Conservation (phyloP, 2,888 invertebrate species). For the Spodoptera exigua region DNA sequence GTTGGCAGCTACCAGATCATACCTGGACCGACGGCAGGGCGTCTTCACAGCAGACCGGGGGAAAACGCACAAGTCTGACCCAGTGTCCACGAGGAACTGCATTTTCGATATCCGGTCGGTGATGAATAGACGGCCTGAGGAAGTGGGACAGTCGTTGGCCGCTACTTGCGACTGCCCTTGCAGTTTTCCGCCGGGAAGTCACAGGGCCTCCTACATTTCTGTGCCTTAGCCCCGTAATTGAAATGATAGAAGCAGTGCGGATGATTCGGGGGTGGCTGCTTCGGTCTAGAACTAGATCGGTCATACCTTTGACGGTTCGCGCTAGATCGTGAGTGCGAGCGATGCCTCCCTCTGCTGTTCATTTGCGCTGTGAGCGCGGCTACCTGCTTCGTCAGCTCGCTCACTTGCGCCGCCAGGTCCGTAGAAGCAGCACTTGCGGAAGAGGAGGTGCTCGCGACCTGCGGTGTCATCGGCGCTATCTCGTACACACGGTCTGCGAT, state of each 20-base stretch:
- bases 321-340: constrained; percentile 10
- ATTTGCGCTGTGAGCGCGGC: neutral
- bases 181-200: neutral
- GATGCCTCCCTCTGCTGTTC: neutral
- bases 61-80: no score
- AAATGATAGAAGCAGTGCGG: constrained; percentile 26
- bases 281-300: neutral
- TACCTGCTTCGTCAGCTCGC: neutral
- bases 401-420: neutral
- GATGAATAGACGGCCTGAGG: no score
- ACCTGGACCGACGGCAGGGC: neutral
- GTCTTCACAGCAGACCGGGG: no score
- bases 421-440: neutral
- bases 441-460: neutral
- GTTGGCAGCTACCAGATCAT: neutral
- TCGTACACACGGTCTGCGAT: constrained; percentile 15
- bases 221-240: constrained; percentile 8
- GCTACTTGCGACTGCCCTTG: no score
- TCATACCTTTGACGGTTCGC: neutral
- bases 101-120: no score
- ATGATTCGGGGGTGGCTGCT: constrained; percentile 6
- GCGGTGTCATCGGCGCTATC: constrained; percentile 3
- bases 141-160: no score
- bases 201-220: constrained; percentile 19
- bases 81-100: no score